Evolutionary conservation across 2,797 vertebrate species (phyloP), one percentile per base, ranked within the genome.

Genomic region (Artibeus jamaicensis): DNA sequence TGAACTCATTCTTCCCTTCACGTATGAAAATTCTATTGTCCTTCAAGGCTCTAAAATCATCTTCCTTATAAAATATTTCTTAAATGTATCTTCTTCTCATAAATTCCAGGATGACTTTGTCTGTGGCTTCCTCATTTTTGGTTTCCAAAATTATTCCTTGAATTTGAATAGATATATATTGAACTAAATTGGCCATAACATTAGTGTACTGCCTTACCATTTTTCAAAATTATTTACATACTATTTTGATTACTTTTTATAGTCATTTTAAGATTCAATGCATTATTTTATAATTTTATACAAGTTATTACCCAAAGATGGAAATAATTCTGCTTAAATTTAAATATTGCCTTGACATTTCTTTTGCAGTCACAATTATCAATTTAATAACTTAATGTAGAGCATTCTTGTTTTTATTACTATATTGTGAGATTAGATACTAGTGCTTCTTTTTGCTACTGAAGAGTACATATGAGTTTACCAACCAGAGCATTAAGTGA

Each of bases 261-360:
- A 21, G 15, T 62, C 2, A 42, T 76, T 78, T 93, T 90, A 93
- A 42, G 9, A 88, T 86, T 89, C n/a, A 90, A 0, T 86, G 6
- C 2, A 57, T 82, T 39, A 19, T 8, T 82, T 85, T 34, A 21
- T 90, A 71, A 78, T 78, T 79, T 62, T 90, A 26, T 55, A 39
- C 9, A 62, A 29, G 57, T 62, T 62, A 29, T 15, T 70, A 44
- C 2, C 12, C 39, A 6, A 50, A 59, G 29, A 57, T 84, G 14
- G 73, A 81, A 57, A 74, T 74, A 90, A 70, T 86, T 81, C 19
- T 87, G n/a, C n/a, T 53, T 94, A 70, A 68, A 46, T 70, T 1
- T 94, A 79, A 94, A 86, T 79, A 86, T 71, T 86, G 9, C 21
- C 37, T 65, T 96, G 55, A 21, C 29, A 90, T 88, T 96, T 94